Evolutionary conservation across 2,113 vertebrate genomes (phyloP).

Genomic region (Murina feae): DNA sequence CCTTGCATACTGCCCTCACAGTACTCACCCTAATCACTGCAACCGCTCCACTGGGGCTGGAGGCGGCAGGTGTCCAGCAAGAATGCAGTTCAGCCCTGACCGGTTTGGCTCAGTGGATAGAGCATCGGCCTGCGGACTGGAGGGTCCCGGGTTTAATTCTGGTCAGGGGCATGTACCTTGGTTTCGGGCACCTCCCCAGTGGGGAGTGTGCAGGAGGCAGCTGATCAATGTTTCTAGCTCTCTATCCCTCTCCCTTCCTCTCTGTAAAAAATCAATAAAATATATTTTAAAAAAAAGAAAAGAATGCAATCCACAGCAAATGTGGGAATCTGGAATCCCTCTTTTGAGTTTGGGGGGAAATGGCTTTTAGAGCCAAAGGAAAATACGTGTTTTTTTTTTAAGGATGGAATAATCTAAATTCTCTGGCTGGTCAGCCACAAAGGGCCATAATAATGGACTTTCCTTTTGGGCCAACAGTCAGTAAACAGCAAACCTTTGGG

Average conservation of each 20-base stretch:
- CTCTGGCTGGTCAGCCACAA: background rate
- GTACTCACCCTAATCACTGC: background rate
- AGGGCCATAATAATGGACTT: background rate
- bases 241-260: no score
- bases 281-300: no score
- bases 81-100: background rate
- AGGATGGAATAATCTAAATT: background rate
- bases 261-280: no score
- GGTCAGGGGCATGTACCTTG: no score
- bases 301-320: background rate
- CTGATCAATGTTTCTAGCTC: no score
- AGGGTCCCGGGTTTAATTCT: no score
- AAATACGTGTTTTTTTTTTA: background rate
- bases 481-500: background rate
- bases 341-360: background rate
- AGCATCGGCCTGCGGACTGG: no score
- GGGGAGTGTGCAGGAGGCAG: no score
- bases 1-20: background rate
- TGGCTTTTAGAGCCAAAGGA: background rate
- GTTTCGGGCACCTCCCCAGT: no score
- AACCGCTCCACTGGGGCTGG: background rate
- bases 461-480: background rate
- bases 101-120: no score
- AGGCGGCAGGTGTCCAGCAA: background rate
- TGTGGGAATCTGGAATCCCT: background rate